Evolutionary conservation across 2,113 vertebrate species (phyloP), one percentile per base, ranked within the genome.

Genomic region (Mirza zaza): DNA sequence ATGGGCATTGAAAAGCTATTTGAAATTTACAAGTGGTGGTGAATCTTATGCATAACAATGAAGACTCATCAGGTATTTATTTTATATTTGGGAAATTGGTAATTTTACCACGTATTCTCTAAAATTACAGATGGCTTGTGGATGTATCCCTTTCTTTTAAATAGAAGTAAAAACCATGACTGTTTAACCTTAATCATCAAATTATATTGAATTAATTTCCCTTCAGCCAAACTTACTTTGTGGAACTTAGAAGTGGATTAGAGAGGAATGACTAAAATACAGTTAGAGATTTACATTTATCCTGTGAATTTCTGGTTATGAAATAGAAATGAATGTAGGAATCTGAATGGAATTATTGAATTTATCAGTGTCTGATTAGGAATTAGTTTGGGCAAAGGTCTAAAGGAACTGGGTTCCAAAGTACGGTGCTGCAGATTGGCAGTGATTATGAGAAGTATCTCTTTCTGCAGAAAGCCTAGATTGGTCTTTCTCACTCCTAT

Each of bases 1-100:
- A 76, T 76, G 70, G 52, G 29, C 55, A 42, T 91, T 80, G 80
- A 79, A 96, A 92, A 90, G 75, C 52, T 92, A 59, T 95, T 95
- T 87, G 77, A 98, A 86, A 93, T 83, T 82, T 45, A 61, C 42
- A 89, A 75, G 73, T 39, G 71, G 13, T 86, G 13, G 75, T 57
- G 55, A 59, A 65, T 92, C 50, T 36, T 67, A 34, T 52, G 68
- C 39, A 23, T 75, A 55, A 32, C 77, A 42, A 71, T 36, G 76
- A 71, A 95, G 76, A 77, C 18, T 90, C 17, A 57, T 75, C 94
- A 77, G 34, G 8, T 92, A 75, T 82, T 32, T 67, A 25, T 68
- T 93, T 95, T 90, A 67, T 34, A 70, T 52, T 67, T 73, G 39
- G 52, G 68, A 29, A 71, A 76, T 39, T 89, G 45, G 67, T 94